Evolutionary conservation across 2,888 invertebrate species (phyloP).

Genomic region (Panopea generosa): DNA sequence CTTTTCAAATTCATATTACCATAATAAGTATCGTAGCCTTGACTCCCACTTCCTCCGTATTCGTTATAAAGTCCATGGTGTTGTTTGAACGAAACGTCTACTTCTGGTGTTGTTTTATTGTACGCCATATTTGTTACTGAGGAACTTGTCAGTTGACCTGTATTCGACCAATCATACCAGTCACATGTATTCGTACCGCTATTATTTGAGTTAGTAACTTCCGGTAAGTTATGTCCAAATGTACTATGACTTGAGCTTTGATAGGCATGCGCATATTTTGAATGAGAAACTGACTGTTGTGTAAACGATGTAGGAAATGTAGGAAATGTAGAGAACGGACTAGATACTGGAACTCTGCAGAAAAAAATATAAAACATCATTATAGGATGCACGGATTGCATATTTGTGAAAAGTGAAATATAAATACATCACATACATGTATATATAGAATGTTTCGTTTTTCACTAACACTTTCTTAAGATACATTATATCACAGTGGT

Average conservation of each 20-base stretch:
- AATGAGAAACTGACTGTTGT: background rate
- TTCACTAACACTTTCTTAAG: no score
- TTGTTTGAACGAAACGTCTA: background rate
- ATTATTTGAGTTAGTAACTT: conserved; percentile 3
- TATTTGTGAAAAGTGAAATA: no score
- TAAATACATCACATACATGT: no score
- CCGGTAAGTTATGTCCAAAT: background rate
- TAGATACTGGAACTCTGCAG: background rate
- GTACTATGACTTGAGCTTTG: background rate
- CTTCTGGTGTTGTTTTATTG: background rate
- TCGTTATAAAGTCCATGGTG: background rate
- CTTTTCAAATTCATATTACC: conserved; percentile 2
- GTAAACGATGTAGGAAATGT: background rate
- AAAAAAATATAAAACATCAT: no score
- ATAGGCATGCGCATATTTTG: background rate
- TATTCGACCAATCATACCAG: conserved; percentile 28
- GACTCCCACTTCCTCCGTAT: background rate
- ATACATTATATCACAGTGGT: no score
- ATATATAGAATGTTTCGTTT: no score
- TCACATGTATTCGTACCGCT: conserved; percentile 17
- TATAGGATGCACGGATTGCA: no score
- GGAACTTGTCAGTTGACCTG: background rate
- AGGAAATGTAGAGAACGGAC: background rate
- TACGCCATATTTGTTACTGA: background rate
- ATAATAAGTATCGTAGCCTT: background rate